Conservation (phyloP, 1,140 invertebrate genomes). For the Potamilus streckersoni region DNA sequence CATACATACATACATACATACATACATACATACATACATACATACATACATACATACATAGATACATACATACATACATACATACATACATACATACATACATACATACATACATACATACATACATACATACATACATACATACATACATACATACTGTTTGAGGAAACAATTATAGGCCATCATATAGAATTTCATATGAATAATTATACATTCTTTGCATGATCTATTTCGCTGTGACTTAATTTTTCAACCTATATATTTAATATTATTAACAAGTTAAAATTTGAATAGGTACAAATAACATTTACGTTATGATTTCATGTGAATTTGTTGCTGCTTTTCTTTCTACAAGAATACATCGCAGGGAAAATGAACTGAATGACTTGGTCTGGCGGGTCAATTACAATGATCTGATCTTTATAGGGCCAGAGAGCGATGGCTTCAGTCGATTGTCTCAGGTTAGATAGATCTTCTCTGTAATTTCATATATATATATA, state of each 20-base stretch:
- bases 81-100: too few species aligned
- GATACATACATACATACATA: too few species aligned
- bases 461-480: slow-evolving; percentile 21
- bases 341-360: slow-evolving; percentile 19
- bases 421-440: slow-evolving; percentile 14
- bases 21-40: too few species aligned
- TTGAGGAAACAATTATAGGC: too few species aligned
- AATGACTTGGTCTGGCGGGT: slow-evolving; percentile 37
- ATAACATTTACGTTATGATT: too few species aligned
- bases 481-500: too few species aligned
- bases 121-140: too few species aligned
- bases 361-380: slow-evolving; percentile 32
- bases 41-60: too few species aligned
- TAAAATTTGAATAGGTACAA: too few species aligned
- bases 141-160: too few species aligned
- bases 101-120: too few species aligned
- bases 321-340: neutral
- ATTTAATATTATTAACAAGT: neutral
- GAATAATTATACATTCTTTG: neutral
- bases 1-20: too few species aligned
- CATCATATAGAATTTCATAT: neutral
- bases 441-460: slow-evolving; percentile 18
- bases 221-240: neutral
- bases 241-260: neutral
- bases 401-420: slow-evolving; percentile 32